Conservation (phyloP, 2,797 vertebrate species). For the Linurgus olivaceus region DNA sequence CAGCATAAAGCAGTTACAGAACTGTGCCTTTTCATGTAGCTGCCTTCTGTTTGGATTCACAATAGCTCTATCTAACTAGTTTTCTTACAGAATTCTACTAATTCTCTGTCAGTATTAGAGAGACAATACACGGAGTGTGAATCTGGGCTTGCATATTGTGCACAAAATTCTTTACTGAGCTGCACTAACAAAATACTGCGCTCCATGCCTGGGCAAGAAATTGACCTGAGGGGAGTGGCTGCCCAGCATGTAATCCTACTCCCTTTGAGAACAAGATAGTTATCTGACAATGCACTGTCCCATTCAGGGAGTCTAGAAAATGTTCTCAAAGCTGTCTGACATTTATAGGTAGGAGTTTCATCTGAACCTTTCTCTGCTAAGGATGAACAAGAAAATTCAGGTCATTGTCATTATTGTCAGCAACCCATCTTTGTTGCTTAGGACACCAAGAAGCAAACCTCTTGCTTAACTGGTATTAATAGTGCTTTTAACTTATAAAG, state of each 20-base stretch:
- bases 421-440: neutral
- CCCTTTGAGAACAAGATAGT: neutral
- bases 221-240: neutral
- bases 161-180: neutral
- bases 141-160: neutral
- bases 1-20: neutral
- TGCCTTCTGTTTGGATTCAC: neutral
- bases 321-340: neutral
- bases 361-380: neutral
- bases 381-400: neutral
- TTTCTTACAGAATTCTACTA: neutral
- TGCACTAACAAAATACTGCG: neutral
- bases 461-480: neutral
- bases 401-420: neutral
- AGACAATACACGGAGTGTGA: neutral
- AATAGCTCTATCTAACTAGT: neutral
- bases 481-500: neutral
- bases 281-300: neutral
- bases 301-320: neutral
- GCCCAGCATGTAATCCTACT: neutral
- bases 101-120: neutral
- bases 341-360: neutral
- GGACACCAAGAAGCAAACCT: neutral
- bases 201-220: neutral
- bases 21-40: neutral